Base-by-base conservation (phyloP, 1,140 invertebrate species). In the Vanessa tameamea region DNA sequence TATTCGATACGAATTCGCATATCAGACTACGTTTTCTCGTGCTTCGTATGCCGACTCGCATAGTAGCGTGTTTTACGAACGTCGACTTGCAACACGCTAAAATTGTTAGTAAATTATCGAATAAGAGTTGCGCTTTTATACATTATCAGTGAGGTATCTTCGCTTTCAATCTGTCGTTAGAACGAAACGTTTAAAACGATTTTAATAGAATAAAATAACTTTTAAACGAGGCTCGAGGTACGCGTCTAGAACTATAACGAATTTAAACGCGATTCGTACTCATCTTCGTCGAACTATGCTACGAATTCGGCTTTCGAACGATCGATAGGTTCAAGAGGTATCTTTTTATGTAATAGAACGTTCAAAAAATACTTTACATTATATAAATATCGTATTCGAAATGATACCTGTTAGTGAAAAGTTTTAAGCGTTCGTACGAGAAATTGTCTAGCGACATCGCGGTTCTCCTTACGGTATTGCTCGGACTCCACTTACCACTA, bases 381-480 rank as follows among this genome's bases (percentile, higher is more conserved):
- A 20, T 51, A 43, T 70, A 59, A 47, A 75, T 64, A 69, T 63
- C 57, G n/a, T 16, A 61, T 57, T 75, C 59, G 50, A 69, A 47
- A 23, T 20, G 68, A 65, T 59, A 61, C 51, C 20, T 70, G 73
- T 69, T 75, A 75, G 68, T 75, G 73, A 75, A 75, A 75, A 70
- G 73, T 75, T 75, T 37, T 43, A 37, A 61, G 73, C 13, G 64
- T 61, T 66, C 73, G 67, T 75, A 75, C 73, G 73, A 20, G 73
- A 75, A 75, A 70, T 59, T 70, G 73, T 69, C 57, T 66, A 70
- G 67, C 67, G 68, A 75, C 68, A 66, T 64, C 61, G 73, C 73
- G 73, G 73, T 43, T 75, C 73, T 75, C 73, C 67, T 66, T 55
- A 75, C 73, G 73, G 73, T 75, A 75, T 61, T 20, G 20, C 20